Conservation (phyloP, 2,888 invertebrate species). For the Plebejus melissa region DNA sequence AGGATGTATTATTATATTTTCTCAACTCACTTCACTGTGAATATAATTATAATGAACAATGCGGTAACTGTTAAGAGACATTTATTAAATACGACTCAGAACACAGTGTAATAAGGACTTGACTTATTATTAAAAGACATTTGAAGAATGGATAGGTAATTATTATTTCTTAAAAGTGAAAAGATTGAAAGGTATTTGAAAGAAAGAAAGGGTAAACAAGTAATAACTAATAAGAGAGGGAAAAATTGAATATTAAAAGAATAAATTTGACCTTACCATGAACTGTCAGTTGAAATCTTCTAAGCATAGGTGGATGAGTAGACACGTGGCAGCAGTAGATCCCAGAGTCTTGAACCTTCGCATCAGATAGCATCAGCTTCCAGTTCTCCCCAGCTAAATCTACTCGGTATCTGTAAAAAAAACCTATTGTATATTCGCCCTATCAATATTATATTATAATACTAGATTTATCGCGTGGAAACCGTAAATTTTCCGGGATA, state of each 20-base stretch:
- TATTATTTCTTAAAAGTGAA: no score
- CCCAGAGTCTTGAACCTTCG: conserved; percentile 64
- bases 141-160: neutral
- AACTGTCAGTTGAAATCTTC: conserved; percentile 59
- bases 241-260: neutral
- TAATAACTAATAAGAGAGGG: no score
- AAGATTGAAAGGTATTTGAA: neutral
- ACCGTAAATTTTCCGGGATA: no score
- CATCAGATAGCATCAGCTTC: conserved; percentile 60
- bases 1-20: neutral
- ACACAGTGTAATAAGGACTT: neutral
- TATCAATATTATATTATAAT: no score
- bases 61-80: neutral
- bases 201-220: neutral
- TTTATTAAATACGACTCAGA: neutral
- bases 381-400: conserved; percentile 71
- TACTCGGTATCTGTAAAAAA: conserved; percentile 57
- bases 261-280: conserved; percentile 52
- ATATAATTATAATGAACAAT: neutral
- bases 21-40: neutral
- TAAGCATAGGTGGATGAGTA: conserved; percentile 71
- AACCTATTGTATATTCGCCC: no score
- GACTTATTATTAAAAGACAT: neutral
- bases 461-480: no score
- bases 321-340: conserved; percentile 73